Conservation (phyloP, 1,140 invertebrate species). For the Bombus superbus region DNA sequence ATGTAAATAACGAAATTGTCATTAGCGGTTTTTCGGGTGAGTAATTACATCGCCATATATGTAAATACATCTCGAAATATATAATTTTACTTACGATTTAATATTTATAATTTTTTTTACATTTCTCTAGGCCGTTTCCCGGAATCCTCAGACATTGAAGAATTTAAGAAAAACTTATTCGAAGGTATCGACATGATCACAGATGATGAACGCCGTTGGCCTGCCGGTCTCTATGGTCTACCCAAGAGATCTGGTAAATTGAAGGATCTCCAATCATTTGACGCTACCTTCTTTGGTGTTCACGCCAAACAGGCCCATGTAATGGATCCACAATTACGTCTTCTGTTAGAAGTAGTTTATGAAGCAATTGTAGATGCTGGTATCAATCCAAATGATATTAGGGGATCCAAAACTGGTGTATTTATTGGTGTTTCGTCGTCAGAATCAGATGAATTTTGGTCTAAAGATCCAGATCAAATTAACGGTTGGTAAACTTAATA, state of each 20-base stretch:
- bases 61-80: background rate
- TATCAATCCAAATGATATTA: constrained; percentile 90
- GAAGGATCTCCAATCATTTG: constrained; percentile 93
- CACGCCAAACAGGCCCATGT: constrained; percentile 96
- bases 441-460: constrained; percentile 93
- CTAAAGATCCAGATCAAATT: constrained; percentile 88
- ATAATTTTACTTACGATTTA: background rate
- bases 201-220: constrained; percentile 92
- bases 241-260: constrained; percentile 94
- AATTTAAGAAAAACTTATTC: constrained; percentile 94
- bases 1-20: constrained; percentile 89
- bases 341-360: constrained; percentile 96
- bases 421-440: constrained; percentile 94
- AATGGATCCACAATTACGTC: constrained; percentile 97
- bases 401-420: constrained; percentile 94
- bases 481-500: constrained; percentile 84
- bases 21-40: constrained; percentile 92
- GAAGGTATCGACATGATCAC: constrained; percentile 94
- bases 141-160: constrained; percentile 93
- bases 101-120: background rate
- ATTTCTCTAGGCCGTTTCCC: constrained; percentile 88
- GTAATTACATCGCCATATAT: background rate
- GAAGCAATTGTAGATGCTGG: constrained; percentile 98
- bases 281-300: constrained; percentile 96
- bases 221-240: constrained; percentile 89